Evolutionary conservation across 1,140 invertebrate genomes (phyloP).

Genomic region (Hypsibius dujardini): DNA sequence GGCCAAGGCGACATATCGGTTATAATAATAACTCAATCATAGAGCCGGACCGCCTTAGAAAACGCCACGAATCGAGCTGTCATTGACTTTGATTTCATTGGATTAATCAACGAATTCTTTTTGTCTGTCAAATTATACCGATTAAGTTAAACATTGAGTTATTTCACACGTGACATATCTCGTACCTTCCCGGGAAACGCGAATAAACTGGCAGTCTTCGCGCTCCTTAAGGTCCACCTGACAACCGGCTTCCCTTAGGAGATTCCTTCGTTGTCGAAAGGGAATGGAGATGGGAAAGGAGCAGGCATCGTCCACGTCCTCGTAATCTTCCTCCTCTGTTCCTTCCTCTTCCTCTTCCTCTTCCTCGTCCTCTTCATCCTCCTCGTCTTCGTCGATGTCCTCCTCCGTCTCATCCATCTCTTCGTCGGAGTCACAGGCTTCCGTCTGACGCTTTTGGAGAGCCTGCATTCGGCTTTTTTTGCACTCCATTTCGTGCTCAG

Average conservation of each 20-base stretch:
- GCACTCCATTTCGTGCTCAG: constrained; percentile 49
- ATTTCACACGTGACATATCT: neutral
- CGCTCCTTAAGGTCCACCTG: neutral
- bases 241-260: neutral
- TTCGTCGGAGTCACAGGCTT: constrained; percentile 19
- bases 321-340: neutral
- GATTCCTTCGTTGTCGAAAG: neutral
- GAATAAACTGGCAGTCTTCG: constrained; percentile 14
- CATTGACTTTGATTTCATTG: too few species aligned
- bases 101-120: too few species aligned
- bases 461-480: constrained; percentile 19
- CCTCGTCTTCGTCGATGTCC: constrained; percentile 21
- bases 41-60: too few species aligned
- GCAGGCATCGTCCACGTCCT: neutral
- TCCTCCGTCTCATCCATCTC: neutral
- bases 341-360: constrained; percentile 40
- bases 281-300: neutral
- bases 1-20: too few species aligned
- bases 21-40: too few species aligned
- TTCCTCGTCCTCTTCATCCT: constrained; percentile 30
- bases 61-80: too few species aligned
- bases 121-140: neutral
- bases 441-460: constrained; percentile 21
- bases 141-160: neutral
- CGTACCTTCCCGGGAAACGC: constrained; percentile 8